Percentiles rank a stretch among this genome's conserved stretches.
Conservation (phyloP, 2,888 invertebrate genomes). For the Hoplodrina blanda region DNA sequence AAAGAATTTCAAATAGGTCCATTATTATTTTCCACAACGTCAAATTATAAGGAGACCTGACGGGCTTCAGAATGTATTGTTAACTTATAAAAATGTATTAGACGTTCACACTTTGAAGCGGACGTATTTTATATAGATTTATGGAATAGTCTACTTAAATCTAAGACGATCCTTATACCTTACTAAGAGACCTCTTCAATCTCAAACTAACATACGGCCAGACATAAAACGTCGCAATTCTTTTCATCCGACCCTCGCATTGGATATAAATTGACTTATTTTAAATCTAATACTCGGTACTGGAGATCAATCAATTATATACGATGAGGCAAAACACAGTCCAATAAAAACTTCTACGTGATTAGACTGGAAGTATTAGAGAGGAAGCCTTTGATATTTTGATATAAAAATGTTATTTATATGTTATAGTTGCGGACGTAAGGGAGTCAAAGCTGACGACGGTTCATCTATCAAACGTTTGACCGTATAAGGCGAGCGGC, state of each 20-base stretch:
- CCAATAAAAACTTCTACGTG: constrained; percentile 61
- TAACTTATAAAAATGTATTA: constrained; percentile 55
- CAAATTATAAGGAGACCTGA: constrained; percentile 23
- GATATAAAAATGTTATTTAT: constrained; percentile 64
- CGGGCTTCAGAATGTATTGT: constrained; percentile 39
- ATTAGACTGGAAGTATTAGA: constrained; percentile 52
- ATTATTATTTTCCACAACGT: constrained; percentile 15
- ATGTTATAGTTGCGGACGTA: constrained; percentile 63
- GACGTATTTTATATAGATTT: constrained; percentile 53
- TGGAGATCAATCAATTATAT: constrained; percentile 62
- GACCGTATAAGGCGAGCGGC: constrained; percentile 79
- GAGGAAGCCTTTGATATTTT: constrained; percentile 56
- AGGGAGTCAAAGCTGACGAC: constrained; percentile 64
- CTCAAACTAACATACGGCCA: constrained; percentile 49
- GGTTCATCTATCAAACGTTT: constrained; percentile 74
- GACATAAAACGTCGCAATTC: constrained; percentile 54
- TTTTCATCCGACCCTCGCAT: constrained; percentile 50
- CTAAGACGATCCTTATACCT: constrained; percentile 53
- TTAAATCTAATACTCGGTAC: constrained; percentile 51
- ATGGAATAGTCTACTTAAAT: constrained; percentile 56
- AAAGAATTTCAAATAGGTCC: constrained; percentile 4
- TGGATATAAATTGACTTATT: constrained; percentile 65
- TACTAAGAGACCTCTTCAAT: constrained; percentile 53
- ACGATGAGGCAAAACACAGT: constrained; percentile 51
- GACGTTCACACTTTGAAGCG: constrained; percentile 50